Conservation (phyloP, 2,113 vertebrate genomes). For the Antechinus flavipes region DNA sequence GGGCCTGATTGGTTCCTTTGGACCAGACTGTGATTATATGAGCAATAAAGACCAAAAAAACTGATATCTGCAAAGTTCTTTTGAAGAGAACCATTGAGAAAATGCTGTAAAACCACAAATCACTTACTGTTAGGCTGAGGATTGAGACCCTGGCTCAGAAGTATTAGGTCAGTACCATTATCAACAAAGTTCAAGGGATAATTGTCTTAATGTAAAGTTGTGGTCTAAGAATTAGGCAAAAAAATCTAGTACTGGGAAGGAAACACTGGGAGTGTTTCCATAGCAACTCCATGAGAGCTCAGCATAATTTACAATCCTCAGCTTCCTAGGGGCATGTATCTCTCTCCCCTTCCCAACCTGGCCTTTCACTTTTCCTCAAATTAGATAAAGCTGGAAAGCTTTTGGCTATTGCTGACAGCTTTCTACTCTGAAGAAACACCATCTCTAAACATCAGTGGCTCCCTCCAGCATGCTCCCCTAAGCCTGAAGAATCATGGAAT, state of each 20-base stretch:
- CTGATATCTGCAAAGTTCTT: neutral
- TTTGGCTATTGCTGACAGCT: neutral
- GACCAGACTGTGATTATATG: neutral
- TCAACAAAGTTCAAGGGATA: neutral
- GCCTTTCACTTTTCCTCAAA: neutral
- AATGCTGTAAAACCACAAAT: neutral
- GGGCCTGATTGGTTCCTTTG: neutral
- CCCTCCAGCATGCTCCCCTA: neutral
- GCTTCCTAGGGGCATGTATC: neutral
- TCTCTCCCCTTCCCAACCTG: neutral
- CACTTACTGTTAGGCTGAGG: neutral
- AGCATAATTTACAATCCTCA: neutral
- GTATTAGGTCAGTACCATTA: neutral
- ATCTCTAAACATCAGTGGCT: neutral
- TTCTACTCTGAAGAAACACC: neutral
- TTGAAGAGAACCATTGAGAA: neutral
- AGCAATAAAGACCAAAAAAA: neutral
- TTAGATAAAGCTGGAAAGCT: neutral
- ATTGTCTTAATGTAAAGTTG: neutral
- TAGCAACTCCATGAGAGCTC: neutral
- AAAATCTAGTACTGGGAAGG: neutral
- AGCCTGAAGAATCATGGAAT: neutral
- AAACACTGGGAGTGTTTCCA: neutral
- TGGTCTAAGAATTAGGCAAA: neutral
- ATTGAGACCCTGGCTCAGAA: neutral